Evolutionary conservation across 37 sponge, comb jelly and placozoan species (phyloP).

Genomic region (Chondrilla cf. caribensis): DNA sequence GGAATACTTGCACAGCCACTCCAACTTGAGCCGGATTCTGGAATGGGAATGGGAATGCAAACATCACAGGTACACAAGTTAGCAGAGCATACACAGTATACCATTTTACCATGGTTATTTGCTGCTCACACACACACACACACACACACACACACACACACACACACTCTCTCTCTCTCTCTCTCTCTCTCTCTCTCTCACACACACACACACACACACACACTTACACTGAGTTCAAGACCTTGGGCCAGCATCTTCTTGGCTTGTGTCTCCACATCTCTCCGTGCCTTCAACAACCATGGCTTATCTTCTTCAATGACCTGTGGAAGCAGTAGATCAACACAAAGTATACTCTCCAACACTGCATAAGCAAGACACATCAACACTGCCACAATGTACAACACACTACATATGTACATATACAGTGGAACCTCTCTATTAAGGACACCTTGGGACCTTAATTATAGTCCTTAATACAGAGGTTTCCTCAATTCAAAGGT

Average conservation of each 20-base stretch:
- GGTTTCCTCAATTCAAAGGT: no score
- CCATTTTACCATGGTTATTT: no score
- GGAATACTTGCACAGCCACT: conserved; percentile 91
- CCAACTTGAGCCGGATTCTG: conserved; percentile 88
- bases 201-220: conserved; percentile 6
- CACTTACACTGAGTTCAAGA: conserved; percentile 71
- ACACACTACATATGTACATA: neutral
- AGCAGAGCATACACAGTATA: no score
- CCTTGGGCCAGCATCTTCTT: conserved; percentile 88
- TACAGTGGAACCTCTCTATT: neutral
- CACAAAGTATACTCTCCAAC: conserved; percentile 5
- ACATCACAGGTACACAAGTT: no score
- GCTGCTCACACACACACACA: neutral
- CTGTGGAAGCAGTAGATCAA: conserved; percentile 19
- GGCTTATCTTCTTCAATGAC: conserved; percentile 83
- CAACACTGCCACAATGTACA: neutral
- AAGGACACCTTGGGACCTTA: no score
- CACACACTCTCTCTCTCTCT: neutral
- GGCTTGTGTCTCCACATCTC: conserved; percentile 87
- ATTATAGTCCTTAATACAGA: no score
- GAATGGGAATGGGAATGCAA: neutral
- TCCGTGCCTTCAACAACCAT: conserved; percentile 73
- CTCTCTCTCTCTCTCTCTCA: neutral
- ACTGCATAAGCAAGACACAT: no score
- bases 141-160: conserved; percentile 17